Evolutionary conservation across 2,797 vertebrate species (phyloP).

Genomic region (Clarias platycephalus): DNA sequence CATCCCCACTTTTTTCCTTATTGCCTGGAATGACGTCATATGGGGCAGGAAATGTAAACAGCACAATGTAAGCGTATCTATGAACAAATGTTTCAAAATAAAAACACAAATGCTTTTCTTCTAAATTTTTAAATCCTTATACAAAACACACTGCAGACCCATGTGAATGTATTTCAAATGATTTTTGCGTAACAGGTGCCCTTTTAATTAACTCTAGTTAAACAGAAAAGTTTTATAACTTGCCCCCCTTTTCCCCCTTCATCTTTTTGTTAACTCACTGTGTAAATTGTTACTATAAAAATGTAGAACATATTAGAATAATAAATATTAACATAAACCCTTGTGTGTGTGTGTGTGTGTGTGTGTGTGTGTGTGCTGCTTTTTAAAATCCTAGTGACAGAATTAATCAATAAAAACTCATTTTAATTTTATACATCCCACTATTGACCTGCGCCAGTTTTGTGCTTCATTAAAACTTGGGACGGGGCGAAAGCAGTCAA

Average conservation of each 20-base stretch:
- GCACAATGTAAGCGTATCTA: too few species aligned
- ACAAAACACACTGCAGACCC: too few species aligned
- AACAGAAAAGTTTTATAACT: too few species aligned
- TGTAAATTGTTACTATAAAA: background rate
- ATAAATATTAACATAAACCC: background rate
- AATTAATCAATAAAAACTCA: constrained; percentile 62
- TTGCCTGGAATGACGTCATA: too few species aligned
- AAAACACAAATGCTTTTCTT: too few species aligned
- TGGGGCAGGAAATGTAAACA: too few species aligned
- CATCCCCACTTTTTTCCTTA: too few species aligned
- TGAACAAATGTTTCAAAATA: too few species aligned
- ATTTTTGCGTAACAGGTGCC: too few species aligned
- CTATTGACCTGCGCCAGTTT: constrained; percentile 64
- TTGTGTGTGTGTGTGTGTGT: background rate
- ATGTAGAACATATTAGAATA: background rate
- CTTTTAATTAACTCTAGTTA: too few species aligned
- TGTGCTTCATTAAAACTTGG: constrained; percentile 65
- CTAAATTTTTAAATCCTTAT: too few species aligned
- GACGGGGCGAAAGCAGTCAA: constrained; percentile 46
- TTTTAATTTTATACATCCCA: constrained; percentile 68
- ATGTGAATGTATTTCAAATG: too few species aligned
- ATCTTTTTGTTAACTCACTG: background rate
- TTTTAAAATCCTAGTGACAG: background rate
- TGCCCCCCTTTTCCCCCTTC: background rate
- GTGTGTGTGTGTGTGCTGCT: background rate